Conservation (phyloP, 2,888 invertebrate genomes). For the Monopis laevigella region DNA sequence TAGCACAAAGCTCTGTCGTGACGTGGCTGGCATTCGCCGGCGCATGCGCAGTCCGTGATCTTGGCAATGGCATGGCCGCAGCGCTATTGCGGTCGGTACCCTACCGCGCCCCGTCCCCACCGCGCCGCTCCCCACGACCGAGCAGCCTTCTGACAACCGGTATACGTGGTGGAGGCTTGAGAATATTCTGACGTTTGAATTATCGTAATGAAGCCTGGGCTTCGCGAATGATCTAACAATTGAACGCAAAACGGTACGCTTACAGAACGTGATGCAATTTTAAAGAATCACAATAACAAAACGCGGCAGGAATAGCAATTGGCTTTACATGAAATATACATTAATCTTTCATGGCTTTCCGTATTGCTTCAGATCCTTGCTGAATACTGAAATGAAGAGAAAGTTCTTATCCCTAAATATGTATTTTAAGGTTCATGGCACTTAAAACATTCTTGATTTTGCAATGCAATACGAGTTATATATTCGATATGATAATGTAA, state of each 20-base stretch:
- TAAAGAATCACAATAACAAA: conserved; percentile 16
- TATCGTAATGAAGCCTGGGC: conserved; percentile 46
- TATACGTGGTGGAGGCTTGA: conserved; percentile 41
- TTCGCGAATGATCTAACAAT: conserved; percentile 28
- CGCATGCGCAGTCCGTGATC: conserved; percentile 67
- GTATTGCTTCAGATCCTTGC: conserved; percentile 2
- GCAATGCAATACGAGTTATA: no score
- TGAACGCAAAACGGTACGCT: conserved; percentile 37
- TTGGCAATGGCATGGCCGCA: conserved; percentile 60
- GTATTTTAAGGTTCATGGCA: no score
- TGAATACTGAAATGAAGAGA: conserved; percentile 4
- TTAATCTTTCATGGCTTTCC: conserved; percentile 8
- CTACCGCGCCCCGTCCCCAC: conserved; percentile 28
- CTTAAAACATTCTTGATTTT: no score
- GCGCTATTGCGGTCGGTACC: conserved; percentile 61
- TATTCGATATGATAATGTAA: no score
- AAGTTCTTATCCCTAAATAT: conserved; percentile 9
- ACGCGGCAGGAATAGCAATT: conserved; percentile 6
- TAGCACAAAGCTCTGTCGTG: conserved; percentile 58
- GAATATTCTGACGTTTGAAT: conserved; percentile 58
- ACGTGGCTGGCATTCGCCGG: conserved; percentile 64
- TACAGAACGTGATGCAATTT: conserved; percentile 30
- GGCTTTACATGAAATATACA: conserved; percentile 9
- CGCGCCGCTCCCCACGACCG: conserved; percentile 16
- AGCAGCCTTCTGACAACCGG: conserved; percentile 60